Evolutionary conservation across 2,888 invertebrate genomes (phyloP).

Genomic region (Acronicta psi): DNA sequence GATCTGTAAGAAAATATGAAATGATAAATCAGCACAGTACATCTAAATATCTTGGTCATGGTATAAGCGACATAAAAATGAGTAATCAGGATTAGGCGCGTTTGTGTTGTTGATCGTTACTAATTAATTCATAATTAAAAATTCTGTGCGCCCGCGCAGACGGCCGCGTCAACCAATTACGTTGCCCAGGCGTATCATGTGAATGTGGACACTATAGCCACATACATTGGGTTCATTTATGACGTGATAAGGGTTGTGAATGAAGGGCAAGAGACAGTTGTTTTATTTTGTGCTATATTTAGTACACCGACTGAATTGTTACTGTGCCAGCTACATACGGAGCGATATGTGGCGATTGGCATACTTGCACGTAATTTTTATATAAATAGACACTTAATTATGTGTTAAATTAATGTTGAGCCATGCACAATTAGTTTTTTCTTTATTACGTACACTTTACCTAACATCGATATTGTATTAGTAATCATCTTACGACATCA

Average conservation of each 20-base stretch:
- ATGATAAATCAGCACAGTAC: conserved; percentile 21
- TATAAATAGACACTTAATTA: conserved; percentile 45
- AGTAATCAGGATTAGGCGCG: conserved; percentile 80
- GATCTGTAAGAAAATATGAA: background rate
- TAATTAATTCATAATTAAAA: conserved; percentile 89
- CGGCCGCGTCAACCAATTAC: conserved; percentile 84
- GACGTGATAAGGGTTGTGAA: conserved; percentile 72
- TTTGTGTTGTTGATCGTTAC: conserved; percentile 84
- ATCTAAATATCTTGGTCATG: conserved; percentile 31
- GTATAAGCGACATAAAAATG: conserved; percentile 63
- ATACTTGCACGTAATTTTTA: conserved; percentile 66
- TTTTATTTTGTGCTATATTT: conserved; percentile 89
- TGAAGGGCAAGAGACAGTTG: conserved; percentile 88
- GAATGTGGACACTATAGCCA: conserved; percentile 75
- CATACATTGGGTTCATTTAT: conserved; percentile 70
- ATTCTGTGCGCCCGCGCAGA: conserved; percentile 86
- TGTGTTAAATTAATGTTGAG: conserved; percentile 9
- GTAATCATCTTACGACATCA: conserved; percentile 44
- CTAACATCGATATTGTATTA: conserved; percentile 27
- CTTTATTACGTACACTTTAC: conserved; percentile 3
- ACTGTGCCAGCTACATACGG: conserved; percentile 83
- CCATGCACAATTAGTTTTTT: background rate
- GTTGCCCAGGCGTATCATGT: conserved; percentile 66
- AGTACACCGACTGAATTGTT: conserved; percentile 86
- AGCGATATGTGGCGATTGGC: conserved; percentile 77